Evolutionary conservation across 2,113 vertebrate genomes (phyloP), one percentile per base, ranked within the genome.

Genomic region (Caranx ignobilis): DNA sequence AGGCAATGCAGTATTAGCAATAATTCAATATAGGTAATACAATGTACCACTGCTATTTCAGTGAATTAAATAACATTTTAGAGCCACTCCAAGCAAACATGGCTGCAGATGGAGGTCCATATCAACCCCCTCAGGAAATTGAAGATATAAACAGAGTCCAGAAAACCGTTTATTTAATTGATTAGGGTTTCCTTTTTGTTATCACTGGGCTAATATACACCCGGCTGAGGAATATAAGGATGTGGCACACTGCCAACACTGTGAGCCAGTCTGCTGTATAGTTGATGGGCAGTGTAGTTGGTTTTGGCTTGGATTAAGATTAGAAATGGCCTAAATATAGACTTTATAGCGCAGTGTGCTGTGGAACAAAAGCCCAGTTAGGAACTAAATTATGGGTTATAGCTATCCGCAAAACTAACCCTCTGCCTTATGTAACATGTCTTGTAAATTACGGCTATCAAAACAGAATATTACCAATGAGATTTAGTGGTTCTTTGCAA

Each of bases 151-250:
- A 82, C 76, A 77, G 35, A 68, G n/a, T 39, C 8, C 54, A 76
- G 59, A 45, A 81, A 71, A 72, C 0, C 1, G 31, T 82, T 81
- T 56, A 61, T 87, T 87, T 80, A 64, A 90, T 86, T 88, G 69
- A 85, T 85, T 71, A 74, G 11, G 55, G 66, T 26, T 77, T 77
- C 74, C 71, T 77, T 71, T 59, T 6, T 74, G 7, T 34, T 66
- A 50, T 65, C 56, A 39, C 45, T 86, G 68, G 71, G 56, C 43
- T 62, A 84, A 62, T 19, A 74, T 13, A 65, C 55, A 55, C 12
- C 54, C 10, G 48, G 67, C 19, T 15, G 18, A 54, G 47, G 31
- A 56, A 71, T 41, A 71, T 57, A 57, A 50, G 65, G 63, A 47
- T 80, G 41, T 69, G 26, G 15, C 26, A 21, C 41, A 15, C 9